A percentile compares a stretch with the other conserved stretches of the same genome.
Evolutionary conservation across 1,140 invertebrate species (phyloP).

Genomic region (Nymphalis io): DNA sequence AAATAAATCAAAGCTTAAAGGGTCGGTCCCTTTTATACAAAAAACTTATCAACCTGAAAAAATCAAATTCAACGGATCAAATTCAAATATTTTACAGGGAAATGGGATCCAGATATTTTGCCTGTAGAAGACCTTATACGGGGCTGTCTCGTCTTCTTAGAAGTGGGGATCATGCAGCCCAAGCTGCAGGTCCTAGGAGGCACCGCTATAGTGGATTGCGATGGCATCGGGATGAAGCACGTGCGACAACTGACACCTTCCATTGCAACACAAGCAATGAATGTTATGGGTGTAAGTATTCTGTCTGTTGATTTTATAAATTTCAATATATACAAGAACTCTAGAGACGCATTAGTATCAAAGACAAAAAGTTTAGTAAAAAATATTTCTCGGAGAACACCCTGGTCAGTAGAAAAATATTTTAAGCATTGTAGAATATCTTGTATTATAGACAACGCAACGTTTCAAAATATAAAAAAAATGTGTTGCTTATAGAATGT

Average conservation of each 20-base stretch:
- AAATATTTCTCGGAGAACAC: no score
- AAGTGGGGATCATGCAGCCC: conserved; percentile 68
- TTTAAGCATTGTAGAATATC: no score
- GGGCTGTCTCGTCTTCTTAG: conserved; percentile 55
- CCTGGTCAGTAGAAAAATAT: no score
- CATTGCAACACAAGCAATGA: conserved; percentile 82
- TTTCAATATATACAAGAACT: no score
- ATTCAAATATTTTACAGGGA: conserved; percentile 47
- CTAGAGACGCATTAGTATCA: no score
- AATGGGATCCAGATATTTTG: conserved; percentile 55
- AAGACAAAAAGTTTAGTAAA: no score
- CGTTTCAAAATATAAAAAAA: no score
- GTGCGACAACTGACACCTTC: conserved; percentile 86
- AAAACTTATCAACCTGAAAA: no score
- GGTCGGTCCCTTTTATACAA: neutral
- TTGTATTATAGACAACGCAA: no score
- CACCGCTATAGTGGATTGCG: conserved; percentile 85
- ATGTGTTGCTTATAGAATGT: no score
- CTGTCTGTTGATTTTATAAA: neutral
- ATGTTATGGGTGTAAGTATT: conserved; percentile 85
- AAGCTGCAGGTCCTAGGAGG: conserved; percentile 70
- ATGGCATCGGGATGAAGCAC: conserved; percentile 85
- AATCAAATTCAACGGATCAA: no score
- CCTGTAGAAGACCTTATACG: conserved; percentile 59
- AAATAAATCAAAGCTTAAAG: no score